Base-by-base conservation (phyloP, 2,113 vertebrate genomes). In the Calypte anna region DNA sequence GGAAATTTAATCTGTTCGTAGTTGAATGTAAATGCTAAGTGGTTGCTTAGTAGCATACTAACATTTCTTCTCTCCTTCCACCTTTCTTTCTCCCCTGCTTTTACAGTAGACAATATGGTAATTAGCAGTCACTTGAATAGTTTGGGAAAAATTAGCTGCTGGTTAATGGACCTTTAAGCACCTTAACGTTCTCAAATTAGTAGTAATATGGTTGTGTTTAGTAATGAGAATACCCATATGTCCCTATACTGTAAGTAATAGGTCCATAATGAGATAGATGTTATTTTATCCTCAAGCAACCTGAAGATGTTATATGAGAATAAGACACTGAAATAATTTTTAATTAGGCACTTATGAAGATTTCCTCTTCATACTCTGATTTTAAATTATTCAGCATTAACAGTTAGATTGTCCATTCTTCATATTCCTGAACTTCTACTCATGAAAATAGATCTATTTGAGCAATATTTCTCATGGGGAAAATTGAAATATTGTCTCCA, bases 11-110 rank as follows among this genome's bases (percentile, higher is more conserved):
- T 88, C 76, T 54, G 9, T 73, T 93, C 70, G 31, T 46, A 91
- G 43, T 27, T 90, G 83, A 96, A 94, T 68, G 68, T 63, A 94
- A 96, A 95, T 91, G 58, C 33, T 89, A 93, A 79, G n/a, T 64
- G 24, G 67, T 82, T 93, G 38, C 55, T 86, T 86, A 76, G 83
- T n/a, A 91, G 81, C 90, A 96, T 95, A 58, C 25, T 80, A 96
- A 95, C 13, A 38, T 55, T 91, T 89, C 46, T 73, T 58, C 22
- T 73, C 44, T 57, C 12, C 10, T 40, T 51, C 13, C 11, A 64
- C 27, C 20, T 50, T 86, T 12, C 12, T 7, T 63, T 89, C 9
- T 63, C 8, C 22, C 2, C 6, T 79, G 63, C 10, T 21, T 66
- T 82, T 86, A 88, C 38, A 19, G 30, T 61, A 57, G 77, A 69